Evolutionary conservation across 1,140 invertebrate species (phyloP), one percentile per base, ranked within the genome.

Genomic region (Bombus haemorrhoidalis): DNA sequence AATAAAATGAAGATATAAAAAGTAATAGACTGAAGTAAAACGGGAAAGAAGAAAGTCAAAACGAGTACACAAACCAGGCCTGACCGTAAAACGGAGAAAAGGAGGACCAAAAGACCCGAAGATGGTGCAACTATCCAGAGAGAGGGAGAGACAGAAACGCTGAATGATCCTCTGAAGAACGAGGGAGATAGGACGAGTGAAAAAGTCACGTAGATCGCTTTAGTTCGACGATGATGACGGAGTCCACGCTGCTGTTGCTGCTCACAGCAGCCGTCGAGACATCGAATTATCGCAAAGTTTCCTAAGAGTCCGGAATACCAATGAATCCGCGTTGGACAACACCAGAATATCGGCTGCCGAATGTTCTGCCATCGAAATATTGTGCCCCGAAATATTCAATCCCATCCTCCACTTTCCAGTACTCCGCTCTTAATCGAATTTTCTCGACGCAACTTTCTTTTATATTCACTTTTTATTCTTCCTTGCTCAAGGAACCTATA

Each of bases 281-380:
- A 87, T 90, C 89, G 89, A 91, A 91, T 90, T 91, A 91, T 91
- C 89, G 87, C 89, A 37, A 90, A 91, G 87, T 91, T 91, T 79
- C 84, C 89, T 68, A 89, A 82, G 32, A 18, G 41, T 39, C 6
- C 57, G 82, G 90, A 91, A 91, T 90, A 90, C 87, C 78, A 89
- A 91, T 90, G 89, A 91, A 81, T 66, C n/a, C 47, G 5, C 22
- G 10, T 41, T 15, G 68, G 72, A 32, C 71, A 68, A 78, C 32
- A 47, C 69, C 57, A 13, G 81, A 39, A 86, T 75, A 66, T 84
- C 68, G 47, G 57, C 69, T 59, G 66, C 57, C 41, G 64, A 68
- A 86, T 69, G 72, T 83, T 59, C 69, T 59, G 66, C 57, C n/a
- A 59, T 62, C 41, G 83, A 77, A 89, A 89, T 62, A 78, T 28